These are phyloP conservation scores for Saimiri boliviensis DNA, from an alignment of 2,113 vertebrate genomes.

Conservation along the genomic window DNA sequence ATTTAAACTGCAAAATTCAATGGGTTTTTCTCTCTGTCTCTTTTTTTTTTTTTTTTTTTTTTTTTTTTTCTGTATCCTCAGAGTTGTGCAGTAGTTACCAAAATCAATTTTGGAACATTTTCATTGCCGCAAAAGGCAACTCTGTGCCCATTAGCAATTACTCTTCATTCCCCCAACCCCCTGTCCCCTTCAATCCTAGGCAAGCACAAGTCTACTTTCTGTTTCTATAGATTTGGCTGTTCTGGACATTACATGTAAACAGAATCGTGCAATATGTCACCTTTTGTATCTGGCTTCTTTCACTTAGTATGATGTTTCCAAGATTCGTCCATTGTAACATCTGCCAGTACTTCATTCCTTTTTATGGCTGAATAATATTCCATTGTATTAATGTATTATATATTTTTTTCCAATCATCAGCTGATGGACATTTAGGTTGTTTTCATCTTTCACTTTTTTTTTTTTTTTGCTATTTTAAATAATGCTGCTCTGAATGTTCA, in stretches of 20 bases:
- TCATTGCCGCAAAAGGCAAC: background rate
- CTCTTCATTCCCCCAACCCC: background rate
- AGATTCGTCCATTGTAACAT: background rate
- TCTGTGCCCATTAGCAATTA: background rate
- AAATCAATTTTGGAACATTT: constrained; percentile 43
- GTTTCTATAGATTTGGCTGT: background rate
- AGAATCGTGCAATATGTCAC: background rate
- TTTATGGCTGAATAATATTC: background rate
- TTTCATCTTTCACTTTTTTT: background rate
- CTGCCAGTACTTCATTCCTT: background rate
- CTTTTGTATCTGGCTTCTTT: constrained; percentile 31
- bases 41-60: too few species aligned
- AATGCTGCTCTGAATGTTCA: background rate
- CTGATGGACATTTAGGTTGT: background rate
- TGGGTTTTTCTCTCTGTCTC: background rate
- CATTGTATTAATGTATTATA: background rate
- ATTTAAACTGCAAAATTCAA: background rate
- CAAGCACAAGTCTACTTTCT: background rate
- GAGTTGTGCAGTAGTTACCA: background rate
- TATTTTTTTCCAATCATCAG: background rate
- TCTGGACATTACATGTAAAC: background rate
- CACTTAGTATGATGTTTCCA: background rate
- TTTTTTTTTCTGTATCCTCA: background rate
- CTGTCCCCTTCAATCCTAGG: background rate
- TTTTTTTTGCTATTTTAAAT: background rate